Evolutionary conservation across 2,888 invertebrate species (phyloP), one percentile per base, ranked within the genome.

Genomic region (Polyommatus icarus): DNA sequence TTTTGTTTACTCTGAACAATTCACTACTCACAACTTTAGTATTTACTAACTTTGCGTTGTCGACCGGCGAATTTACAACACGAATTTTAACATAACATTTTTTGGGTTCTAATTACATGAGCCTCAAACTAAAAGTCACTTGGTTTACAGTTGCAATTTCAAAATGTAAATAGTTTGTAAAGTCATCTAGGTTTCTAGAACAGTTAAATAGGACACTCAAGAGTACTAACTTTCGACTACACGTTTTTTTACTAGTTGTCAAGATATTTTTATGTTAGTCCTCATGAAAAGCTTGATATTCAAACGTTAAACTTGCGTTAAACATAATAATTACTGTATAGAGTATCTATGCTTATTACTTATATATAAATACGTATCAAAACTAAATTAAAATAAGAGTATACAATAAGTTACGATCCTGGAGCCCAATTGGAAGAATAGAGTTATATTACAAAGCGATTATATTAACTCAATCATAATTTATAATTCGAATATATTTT

Each of bases 321-420:
- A n/a, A n/a, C n/a, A 67, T 5, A 5, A 29, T 29, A 67, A 29
- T 29, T 29, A 67, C 6, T 32, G 15, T 67, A 67, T 6, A 15
- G 67, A 24, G 29, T 29, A 67, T 32, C 15, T 29, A 15, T 15
- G 67, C 18, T 29, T 29, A 67, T 67, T 67, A 5, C 67, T 67
- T 67, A 32, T 67, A 72, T 20, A 73, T 73, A 73, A 40, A 73
- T 73, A 73, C 40, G 54, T 50, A 75, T 75, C 18, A 75, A 20
- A 50, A 50, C 50, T 75, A 54, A 75, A 75, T 29, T 75, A 46
- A 73, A 73, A 73, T 46, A 24, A 20, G 20, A 72, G 20, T 73
- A 61, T 50, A 40, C 20, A 73, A 73, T 50, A 73, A 73, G 20
- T 73, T 71, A 36, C 18, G 29, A 75, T 24, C 18, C 7, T 4